A percentile compares a stretch with the other conserved stretches of the same genome.
These are phyloP conservation scores for Cactoblastis cactorum DNA, from an alignment of 2,888 invertebrate species.

Conservation along the genomic window DNA sequence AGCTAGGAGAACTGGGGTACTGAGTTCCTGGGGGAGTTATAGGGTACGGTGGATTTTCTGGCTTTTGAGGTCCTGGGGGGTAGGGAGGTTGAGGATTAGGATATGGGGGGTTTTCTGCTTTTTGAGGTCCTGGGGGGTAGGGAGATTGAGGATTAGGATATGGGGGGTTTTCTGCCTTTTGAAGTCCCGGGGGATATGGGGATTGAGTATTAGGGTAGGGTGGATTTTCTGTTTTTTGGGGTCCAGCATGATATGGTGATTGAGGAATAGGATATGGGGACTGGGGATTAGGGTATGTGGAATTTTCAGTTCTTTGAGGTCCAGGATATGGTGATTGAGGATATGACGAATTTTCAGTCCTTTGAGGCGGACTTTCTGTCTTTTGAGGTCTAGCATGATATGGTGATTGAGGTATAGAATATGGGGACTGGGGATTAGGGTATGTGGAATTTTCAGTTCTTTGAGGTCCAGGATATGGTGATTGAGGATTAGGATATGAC, in stretches of 20 bases:
- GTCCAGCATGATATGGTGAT: slow-evolving; percentile 19
- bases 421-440: background rate
- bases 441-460: too few relatives aligned
- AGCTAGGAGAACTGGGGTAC: too few relatives aligned
- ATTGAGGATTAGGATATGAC: slow-evolving; percentile 20
- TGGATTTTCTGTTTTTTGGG: background rate
- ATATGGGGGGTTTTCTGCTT: slow-evolving; percentile 12
- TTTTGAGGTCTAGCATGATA: too few relatives aligned
- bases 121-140: slow-evolving; percentile 11
- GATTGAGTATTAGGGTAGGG: slow-evolving; percentile 16
- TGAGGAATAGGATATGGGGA: background rate
- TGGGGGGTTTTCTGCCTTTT: slow-evolving; percentile 3
- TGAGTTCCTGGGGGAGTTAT: background rate
- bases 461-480: too few relatives aligned
- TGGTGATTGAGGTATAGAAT: too few relatives aligned
- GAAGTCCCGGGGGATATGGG: slow-evolving; percentile 18
- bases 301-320: background rate
- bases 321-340: slow-evolving; percentile 13
- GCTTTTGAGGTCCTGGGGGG: slow-evolving; percentile 1
- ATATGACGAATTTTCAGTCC: slow-evolving; percentile 17
- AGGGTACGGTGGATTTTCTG: background rate
- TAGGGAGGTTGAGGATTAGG: slow-evolving; percentile 19
- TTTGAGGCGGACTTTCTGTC: background rate
- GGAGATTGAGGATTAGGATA: slow-evolving; percentile 19
- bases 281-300: slow-evolving; percentile 15